Evolutionary conservation across 2,888 invertebrate species (phyloP), one percentile per base, ranked within the genome.

Genomic region (Tineola bisselliella): DNA sequence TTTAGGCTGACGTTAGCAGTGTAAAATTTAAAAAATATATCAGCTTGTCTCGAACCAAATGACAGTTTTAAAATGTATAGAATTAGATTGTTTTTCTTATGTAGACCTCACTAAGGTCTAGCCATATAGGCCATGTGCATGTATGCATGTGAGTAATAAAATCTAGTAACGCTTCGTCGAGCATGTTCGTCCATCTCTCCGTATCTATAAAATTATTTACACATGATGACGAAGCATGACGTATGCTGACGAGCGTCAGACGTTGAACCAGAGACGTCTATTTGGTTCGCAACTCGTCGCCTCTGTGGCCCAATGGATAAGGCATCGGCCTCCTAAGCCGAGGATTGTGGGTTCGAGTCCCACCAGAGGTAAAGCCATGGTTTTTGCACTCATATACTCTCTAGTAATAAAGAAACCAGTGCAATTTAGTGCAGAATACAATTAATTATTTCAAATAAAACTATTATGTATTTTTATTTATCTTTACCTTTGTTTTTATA

Each of bases 271-370:
- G 19, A 19, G 12, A 19, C n/a, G 2, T 19, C 56, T 19, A 25
- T 19, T 19, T 25, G 19, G 62, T 95, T 95, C 83, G 92, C 93
- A 74, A 92, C 94, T 63, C 97, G 97, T 79, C 76, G 92, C 92
- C 92, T 92, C 91, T 91, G 91, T 92, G 91, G 91, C 91, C 91
- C 91, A 91, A 91, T 91, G 91, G 91, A 92, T 92, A 92, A 92
- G 91, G 92, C 92, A 91, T 91, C 91, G 91, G 91, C 91, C 91
- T 92, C 92, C 92, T 92, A 92, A 92, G 91, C 91, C 91, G 91
- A 91, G 91, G 92, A 91, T 90, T 91, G 91, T 91, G 91, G 91
- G 92, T 92, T 92, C 92, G 92, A 92, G 92, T 92, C 92, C 92
- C 92, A 92, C 92, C 92, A 92, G 92, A 92, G 93, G 93, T 93